These are phyloP conservation scores for Onthophagus sagittarius DNA, from an alignment of 2,888 invertebrate genomes.

Conservation along the genomic window DNA sequence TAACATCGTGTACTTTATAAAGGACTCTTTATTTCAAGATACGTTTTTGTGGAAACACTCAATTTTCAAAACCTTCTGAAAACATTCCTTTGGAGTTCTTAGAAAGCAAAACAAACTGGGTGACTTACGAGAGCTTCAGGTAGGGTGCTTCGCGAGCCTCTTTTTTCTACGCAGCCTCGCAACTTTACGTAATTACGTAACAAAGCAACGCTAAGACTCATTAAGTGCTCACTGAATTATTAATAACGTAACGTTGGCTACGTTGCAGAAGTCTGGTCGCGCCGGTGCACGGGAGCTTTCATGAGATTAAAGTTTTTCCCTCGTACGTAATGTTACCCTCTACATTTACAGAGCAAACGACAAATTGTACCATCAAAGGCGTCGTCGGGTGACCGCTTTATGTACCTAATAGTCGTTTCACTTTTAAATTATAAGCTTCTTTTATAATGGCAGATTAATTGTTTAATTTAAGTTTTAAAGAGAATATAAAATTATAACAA, in stretches of 20 bases:
- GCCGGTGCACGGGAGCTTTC: background rate
- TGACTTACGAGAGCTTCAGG: background rate
- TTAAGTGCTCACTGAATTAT: slow-evolving; percentile 10
- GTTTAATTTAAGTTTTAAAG: no score
- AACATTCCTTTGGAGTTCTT: background rate
- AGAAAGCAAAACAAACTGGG: background rate
- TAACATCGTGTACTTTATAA: background rate
- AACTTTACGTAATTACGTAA: slow-evolving; percentile 11
- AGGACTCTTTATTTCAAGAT: background rate
- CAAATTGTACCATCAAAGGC: background rate
- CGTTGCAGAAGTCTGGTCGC: background rate
- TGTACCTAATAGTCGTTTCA: background rate
- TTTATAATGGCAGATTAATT: no score
- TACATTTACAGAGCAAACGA: background rate
- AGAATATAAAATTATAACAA: no score
- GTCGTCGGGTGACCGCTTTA: background rate
- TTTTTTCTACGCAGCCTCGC: background rate
- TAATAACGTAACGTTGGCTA: slow-evolving; percentile 4
- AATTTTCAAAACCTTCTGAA: background rate
- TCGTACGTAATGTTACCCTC: background rate
- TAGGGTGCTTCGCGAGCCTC: background rate
- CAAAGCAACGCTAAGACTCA: slow-evolving; percentile 9
- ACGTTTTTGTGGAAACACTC: background rate
- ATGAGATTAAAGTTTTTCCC: slow-evolving; percentile 10
- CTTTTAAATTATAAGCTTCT: background rate